Percentiles rank a stretch among this genome's conserved stretches.
Conservation (phyloP, 2,888 invertebrate species). For the Eupithecia centaureata region DNA sequence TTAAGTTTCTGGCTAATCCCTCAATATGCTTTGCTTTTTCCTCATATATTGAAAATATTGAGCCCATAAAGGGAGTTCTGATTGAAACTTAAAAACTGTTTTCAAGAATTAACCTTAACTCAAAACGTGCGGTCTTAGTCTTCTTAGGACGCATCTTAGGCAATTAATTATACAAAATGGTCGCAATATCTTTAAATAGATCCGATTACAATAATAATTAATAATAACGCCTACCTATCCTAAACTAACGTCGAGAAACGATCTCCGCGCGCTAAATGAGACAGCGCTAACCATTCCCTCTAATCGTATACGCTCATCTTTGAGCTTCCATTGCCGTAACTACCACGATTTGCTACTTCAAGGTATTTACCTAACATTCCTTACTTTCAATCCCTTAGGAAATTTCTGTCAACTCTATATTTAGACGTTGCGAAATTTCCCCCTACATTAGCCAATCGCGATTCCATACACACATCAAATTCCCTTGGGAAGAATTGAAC, state of each 20-base stretch:
- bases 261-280: constrained; percentile 19
- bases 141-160: not conserved
- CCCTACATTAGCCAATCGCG: not conserved
- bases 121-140: not conserved
- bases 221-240: constrained; percentile 30
- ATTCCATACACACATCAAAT: not conserved
- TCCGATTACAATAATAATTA: constrained; percentile 26
- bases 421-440: not conserved
- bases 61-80: not conserved
- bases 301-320: constrained; percentile 33
- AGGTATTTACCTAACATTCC: not conserved
- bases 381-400: not conserved
- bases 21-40: not conserved
- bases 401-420: not conserved
- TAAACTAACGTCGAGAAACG: constrained; percentile 26
- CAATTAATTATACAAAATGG: not conserved
- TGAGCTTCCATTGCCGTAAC: constrained; percentile 15
- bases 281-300: constrained; percentile 12
- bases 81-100: not conserved
- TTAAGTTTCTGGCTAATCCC: not conserved
- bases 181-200: constrained; percentile 9
- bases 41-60: no score
- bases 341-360: not conserved
- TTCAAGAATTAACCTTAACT: not conserved
- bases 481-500: not conserved